Evolutionary conservation across 2,113 vertebrate genomes (phyloP).

Genomic region (Trogon melanurus): DNA sequence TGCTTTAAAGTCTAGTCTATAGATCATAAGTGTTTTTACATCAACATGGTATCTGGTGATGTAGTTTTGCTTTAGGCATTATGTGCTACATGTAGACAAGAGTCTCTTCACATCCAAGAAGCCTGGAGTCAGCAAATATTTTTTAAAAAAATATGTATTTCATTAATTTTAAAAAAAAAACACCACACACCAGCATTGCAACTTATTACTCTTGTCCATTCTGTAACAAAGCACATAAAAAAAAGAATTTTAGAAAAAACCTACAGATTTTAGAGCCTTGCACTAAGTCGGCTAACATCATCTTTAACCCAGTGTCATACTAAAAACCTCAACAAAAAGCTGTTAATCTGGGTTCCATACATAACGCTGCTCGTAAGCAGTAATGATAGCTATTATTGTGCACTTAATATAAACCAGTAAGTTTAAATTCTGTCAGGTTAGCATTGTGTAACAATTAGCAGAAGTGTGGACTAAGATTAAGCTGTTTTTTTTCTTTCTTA

Average conservation of each 20-base stretch:
- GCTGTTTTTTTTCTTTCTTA: not conserved
- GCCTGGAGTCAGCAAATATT: not conserved
- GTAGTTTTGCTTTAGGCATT: not conserved
- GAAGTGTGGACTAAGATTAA: not conserved
- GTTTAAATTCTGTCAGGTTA: not conserved
- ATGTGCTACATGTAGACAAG: not conserved
- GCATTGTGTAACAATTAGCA: not conserved
- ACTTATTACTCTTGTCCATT: not conserved
- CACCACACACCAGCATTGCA: not conserved
- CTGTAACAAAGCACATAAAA: not conserved
- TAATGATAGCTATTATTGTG: not conserved
- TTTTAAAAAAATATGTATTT: not conserved
- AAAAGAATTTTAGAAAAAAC: not conserved
- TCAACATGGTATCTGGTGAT: fast-evolving
- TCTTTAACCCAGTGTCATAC: not conserved
- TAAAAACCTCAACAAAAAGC: not conserved
- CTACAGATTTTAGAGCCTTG: not conserved
- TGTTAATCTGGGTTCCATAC: not conserved
- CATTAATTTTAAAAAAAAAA: not conserved
- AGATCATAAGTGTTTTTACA: not conserved
- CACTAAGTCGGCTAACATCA: not conserved
- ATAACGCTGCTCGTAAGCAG: not conserved
- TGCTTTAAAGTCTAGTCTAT: not conserved
- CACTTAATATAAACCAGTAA: not conserved
- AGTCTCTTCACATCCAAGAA: not conserved